These are phyloP conservation scores for Colaptes auratus DNA, from an alignment of 2,113 vertebrate genomes.

Conservation along the genomic window DNA sequence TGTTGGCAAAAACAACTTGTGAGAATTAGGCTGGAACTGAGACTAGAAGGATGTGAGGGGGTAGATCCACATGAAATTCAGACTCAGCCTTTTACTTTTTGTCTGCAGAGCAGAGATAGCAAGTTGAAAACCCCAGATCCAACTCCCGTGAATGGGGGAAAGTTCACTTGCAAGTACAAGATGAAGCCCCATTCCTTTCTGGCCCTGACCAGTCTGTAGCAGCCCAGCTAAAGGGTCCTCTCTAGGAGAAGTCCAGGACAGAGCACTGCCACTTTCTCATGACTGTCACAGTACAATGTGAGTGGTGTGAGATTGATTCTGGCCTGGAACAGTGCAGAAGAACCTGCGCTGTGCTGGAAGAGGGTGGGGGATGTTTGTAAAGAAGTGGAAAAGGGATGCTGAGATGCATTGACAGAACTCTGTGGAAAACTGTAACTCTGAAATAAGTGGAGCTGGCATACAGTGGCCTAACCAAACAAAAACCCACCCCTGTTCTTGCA, in stretches of 20 bases:
- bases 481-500: rapidly evolving
- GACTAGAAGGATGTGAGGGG: not conserved
- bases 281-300: not conserved
- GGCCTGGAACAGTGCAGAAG: not conserved
- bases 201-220: not conserved
- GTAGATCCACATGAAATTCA: not conserved
- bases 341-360: not conserved
- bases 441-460: not conserved
- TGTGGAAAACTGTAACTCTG: not conserved
- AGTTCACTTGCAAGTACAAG: not conserved
- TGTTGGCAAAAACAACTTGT: not conserved
- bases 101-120: not conserved
- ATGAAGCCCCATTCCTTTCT: not conserved
- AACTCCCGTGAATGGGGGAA: not conserved
- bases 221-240: not conserved
- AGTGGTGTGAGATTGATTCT: not conserved
- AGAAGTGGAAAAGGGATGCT: not conserved
- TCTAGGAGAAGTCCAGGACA: not conserved
- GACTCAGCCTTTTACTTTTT: not conserved
- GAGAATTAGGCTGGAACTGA: not conserved
- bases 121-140: not conserved
- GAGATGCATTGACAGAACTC: not conserved
- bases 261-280: not conserved
- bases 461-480: not conserved
- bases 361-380: not conserved